A percentile compares a stretch with the other conserved stretches of the same genome.
phyloP scores from a whole-genome alignment of 1,140 invertebrate species.

The Meloidogyne hapla region DNA sequence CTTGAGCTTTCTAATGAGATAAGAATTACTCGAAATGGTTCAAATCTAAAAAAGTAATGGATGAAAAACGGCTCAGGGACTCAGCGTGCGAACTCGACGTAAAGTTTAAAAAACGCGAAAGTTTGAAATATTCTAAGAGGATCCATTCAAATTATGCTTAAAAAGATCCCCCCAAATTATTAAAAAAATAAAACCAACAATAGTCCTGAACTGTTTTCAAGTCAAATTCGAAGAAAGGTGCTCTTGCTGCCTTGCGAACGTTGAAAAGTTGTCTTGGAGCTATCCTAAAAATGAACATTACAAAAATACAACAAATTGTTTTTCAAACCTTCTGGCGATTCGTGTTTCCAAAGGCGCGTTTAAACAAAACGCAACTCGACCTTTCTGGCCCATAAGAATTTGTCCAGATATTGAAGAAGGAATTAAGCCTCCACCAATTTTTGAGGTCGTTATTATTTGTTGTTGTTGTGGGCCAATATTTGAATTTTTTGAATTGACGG shows the following conservation, averaged over 20 bases:
- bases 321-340: constrained; percentile 47
- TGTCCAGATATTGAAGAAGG: background rate
- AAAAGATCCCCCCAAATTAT: too few species aligned
- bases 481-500: constrained; percentile 2
- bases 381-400: constrained; percentile 27
- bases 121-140: too few species aligned
- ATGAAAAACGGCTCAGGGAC: too few species aligned
- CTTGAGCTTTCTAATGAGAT: too few species aligned
- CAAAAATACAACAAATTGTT: background rate
- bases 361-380: constrained; percentile 42
- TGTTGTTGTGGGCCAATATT: constrained; percentile 14
- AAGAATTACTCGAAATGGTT: too few species aligned
- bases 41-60: too few species aligned
- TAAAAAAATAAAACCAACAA: constrained; percentile 42
- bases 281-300: constrained; percentile 35
- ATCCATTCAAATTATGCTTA: too few species aligned
- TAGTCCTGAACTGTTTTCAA: constrained; percentile 35
- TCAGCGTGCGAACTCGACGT: too few species aligned
- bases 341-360: constrained; percentile 44
- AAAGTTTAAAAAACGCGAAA: too few species aligned
- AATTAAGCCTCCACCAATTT: background rate
- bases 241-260: constrained; percentile 50
- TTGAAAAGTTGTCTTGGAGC: constrained; percentile 48
- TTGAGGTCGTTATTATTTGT: background rate
- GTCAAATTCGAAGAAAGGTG: constrained; percentile 40